Base-by-base conservation (phyloP, 2,888 invertebrate species). In the Toxonevra muliebris region DNA sequence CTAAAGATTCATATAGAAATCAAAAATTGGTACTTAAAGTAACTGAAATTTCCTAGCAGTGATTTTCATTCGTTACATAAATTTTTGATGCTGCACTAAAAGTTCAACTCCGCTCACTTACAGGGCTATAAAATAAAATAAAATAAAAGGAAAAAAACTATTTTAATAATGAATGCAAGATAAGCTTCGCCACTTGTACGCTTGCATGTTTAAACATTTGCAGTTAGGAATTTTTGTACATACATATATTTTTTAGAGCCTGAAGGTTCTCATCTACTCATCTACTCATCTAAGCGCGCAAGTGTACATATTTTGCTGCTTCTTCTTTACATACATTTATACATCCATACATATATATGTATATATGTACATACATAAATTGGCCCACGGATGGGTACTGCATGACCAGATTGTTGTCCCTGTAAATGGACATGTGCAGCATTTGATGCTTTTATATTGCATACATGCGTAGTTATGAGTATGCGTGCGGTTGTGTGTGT, bases 141-240 rank as follows among this genome's bases (percentile, higher is more conserved):
- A 2, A 30, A 30, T 4, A 4, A 30, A 30, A 30, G 30, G n/a
- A n/a, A n/a, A 30, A 7, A 70, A 72, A 73, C 70, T 80, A 76
- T 79, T 81, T 80, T 74, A 76, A 77, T 80, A 80, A 80, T 80
- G 80, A 81, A 81, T 77, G 74, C 77, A 72, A 75, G 79, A 79
- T 79, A 79, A 80, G 77, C 78, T 69, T 58, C 59, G 59, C 60
- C 65, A 65, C 57, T 63, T 71, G 74, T 62, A 63, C 70, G 66
- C 70, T 69, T 71, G 71, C 68, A 70, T 69, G 70, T 72, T 73
- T 64, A 65, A 67, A 64, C 65, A 63, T 74, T 73, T 74, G 71
- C 71, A 71, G 76, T 76, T 70, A 74, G 75, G 76, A 81, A 77
- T 80, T 79, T 76, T 2, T 30, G 30, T 30, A 7, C 30, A 30